Percentiles rank a stretch among this genome's conserved stretches.
Conservation (phyloP, 2,888 invertebrate species). For the Meliscaeva auricollis region DNA sequence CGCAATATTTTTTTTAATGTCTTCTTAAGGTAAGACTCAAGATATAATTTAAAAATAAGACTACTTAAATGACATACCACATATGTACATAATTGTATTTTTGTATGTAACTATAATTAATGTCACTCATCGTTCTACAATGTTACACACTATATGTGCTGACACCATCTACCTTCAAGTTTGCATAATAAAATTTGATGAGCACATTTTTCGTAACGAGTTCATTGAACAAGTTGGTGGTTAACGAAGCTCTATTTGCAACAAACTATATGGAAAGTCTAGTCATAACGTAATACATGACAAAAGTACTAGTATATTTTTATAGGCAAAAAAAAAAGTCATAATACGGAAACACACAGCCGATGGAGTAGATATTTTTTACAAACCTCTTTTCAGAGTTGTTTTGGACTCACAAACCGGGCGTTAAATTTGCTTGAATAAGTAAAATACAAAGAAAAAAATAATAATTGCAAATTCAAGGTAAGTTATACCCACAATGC, state of each 20-base stretch:
- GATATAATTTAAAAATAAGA: too few relatives aligned
- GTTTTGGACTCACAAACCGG: conserved; percentile 9
- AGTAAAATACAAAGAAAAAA: conserved; percentile 21
- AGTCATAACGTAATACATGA: conserved; percentile 3
- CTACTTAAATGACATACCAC: too few relatives aligned
- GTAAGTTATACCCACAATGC: conserved; percentile 29
- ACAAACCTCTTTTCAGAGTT: conserved; percentile 47
- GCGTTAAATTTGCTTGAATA: conserved; percentile 22
- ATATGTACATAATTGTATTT: too few relatives aligned
- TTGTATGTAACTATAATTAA: conserved; percentile 16
- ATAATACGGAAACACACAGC: conserved; percentile 47
- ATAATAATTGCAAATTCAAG: conserved; percentile 50
- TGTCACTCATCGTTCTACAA: conserved; percentile 52
- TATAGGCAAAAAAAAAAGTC: conserved; percentile 14
- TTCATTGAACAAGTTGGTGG: conserved; percentile 11
- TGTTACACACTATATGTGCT: neutral
- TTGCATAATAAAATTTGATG: conserved; percentile 38
- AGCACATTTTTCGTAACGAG: conserved; percentile 49
- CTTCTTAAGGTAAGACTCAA: too few relatives aligned
- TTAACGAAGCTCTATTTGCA: conserved; percentile 18
- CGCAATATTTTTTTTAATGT: too few relatives aligned
- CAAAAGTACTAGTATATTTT: conserved; percentile 1
- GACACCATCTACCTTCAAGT: neutral
- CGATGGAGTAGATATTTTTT: neutral
- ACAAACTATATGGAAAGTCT: conserved; percentile 39